These are phyloP conservation scores for Deilephila elpenor DNA, from an alignment of 2,888 invertebrate genomes.

Conservation along the genomic window DNA sequence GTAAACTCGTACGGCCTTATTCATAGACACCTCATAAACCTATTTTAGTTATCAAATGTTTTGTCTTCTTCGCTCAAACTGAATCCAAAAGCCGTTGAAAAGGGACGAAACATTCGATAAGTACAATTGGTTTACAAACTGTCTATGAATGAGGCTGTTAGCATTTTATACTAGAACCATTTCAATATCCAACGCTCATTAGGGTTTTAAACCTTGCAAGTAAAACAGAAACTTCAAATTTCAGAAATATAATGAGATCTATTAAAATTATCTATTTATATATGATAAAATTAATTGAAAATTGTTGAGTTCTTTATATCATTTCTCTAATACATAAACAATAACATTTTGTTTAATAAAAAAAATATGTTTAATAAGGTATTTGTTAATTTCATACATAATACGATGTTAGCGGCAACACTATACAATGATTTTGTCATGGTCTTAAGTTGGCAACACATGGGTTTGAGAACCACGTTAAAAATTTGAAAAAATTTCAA, in stretches of 20 bases:
- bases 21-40: too few relatives aligned
- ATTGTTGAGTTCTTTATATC: not conserved
- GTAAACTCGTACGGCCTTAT: too few relatives aligned
- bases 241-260: constrained; percentile 5
- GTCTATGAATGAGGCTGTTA: too few relatives aligned
- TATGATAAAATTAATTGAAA: not conserved
- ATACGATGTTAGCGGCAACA: not conserved
- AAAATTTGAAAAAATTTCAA: not conserved
- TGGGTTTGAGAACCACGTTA: constrained; percentile 18
- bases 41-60: too few relatives aligned
- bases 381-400: constrained; percentile 1
- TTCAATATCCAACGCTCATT: not conserved
- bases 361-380: not conserved
- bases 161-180: not conserved
- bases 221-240: not conserved
- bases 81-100: too few relatives aligned
- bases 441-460: constrained; percentile 16
- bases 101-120: too few relatives aligned
- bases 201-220: constrained; percentile 1
- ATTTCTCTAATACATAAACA: not conserved
- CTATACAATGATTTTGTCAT: constrained; percentile 17
- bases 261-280: not conserved
- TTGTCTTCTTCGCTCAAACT: too few relatives aligned
- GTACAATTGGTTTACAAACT: too few relatives aligned
- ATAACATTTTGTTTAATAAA: not conserved